Percentiles rank a stretch among this genome's conserved stretches.
Evolutionary conservation across 2,888 invertebrate species (phyloP).

Genomic region (Cantharis flavilabris): DNA sequence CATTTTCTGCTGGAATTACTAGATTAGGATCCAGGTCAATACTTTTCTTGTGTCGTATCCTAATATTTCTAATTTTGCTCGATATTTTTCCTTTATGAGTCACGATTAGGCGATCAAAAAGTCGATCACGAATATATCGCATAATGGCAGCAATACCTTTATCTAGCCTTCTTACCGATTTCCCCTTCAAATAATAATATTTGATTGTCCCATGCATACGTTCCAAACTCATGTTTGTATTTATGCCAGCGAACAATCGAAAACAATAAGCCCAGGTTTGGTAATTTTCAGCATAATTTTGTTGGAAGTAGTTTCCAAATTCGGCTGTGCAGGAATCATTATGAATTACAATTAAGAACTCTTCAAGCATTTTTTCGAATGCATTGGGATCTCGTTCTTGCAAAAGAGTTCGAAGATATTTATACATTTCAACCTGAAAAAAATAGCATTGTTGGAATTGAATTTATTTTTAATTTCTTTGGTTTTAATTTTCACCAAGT

Average conservation of each 20-base stretch:
- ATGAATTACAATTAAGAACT: constrained; percentile 13
- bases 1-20: too few species aligned
- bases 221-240: constrained; percentile 40
- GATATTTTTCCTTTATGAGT: too few species aligned
- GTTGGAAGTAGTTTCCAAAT: constrained; percentile 30
- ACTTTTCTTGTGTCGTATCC: too few species aligned
- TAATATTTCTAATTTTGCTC: too few species aligned
- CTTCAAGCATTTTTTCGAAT: constrained; percentile 24
- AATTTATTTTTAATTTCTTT: too few species aligned
- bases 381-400: constrained; percentile 27
- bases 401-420: constrained; percentile 22
- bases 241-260: constrained; percentile 32
- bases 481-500: too few species aligned
- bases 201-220: constrained; percentile 36
- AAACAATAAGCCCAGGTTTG: constrained; percentile 35
- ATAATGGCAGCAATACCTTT: constrained; percentile 8
- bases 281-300: constrained; percentile 22
- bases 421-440: constrained; percentile 25
- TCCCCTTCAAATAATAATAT: constrained; percentile 35
- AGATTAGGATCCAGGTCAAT: too few species aligned
- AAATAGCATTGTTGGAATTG: background rate
- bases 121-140: too few species aligned
- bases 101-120: too few species aligned
- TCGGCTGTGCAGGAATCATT: constrained; percentile 25
- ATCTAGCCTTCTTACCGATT: constrained; percentile 34